Evolutionary conservation across 2,797 vertebrate species (phyloP), one percentile per base, ranked within the genome.

Genomic region (Anguilla obscura): DNA sequence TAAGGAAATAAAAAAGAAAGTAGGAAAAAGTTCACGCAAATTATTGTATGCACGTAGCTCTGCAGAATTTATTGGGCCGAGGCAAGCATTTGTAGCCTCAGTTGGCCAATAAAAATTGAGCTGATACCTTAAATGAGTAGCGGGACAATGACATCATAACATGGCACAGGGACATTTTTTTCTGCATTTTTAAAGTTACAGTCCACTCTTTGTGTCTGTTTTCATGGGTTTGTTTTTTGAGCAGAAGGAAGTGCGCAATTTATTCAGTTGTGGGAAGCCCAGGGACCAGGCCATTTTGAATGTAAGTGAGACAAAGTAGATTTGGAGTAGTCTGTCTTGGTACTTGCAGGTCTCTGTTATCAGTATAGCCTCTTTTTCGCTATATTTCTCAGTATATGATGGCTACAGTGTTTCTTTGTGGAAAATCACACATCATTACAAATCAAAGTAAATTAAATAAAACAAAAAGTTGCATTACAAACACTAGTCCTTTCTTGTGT

Each of bases 111-210:
- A 94, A 95, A 92, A 50, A 82, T 45, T 40, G 84, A 91, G 91
- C 91, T 94, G 94, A 95, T 95, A 94, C 92, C 92, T 95, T 94
- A 92, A 92, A 93, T 86, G 93, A 94, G 93, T 91, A 86, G 86
- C 90, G 93, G 93, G 93, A 94, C 92, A 3, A 94, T 96, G 93
- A 95, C 94, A 95, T 96, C 95, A 96, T 93, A 91, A 94, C 92
- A 94, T 90, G 87, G 91, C 89, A 91, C 91, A 92, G 87, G 54
- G 86, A 90, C 84, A 89, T 89, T 91, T 91, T 92, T 91, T 90
- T 89, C 27, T 90, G 90, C 92, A 92, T 92, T 94, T 87, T 88
- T 93, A 58, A 85, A 92, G 89, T 0, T 80, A 92, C 91, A 91
- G 91, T 92, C 91, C 92, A 90, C 90, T 88, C 89, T 92, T 87